phyloP scores from a whole-genome alignment of 2,888 invertebrate species.

The Physocephala rufipes region DNA sequence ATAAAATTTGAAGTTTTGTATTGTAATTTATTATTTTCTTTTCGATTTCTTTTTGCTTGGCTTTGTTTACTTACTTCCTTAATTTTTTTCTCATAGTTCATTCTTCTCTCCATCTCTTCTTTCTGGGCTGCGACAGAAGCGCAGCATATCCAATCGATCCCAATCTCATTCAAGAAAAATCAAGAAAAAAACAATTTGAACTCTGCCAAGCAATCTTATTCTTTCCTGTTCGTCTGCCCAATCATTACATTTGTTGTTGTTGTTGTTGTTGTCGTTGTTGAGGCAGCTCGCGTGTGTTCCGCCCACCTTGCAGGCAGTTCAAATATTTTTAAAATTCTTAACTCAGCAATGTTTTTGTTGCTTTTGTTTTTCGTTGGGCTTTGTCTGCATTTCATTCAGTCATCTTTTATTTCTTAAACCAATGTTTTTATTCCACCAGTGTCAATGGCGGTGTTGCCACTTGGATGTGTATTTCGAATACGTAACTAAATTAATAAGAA shows the following conservation, averaged over 20 bases:
- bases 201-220: too few species aligned
- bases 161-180: neutral
- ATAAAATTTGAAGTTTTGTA: neutral
- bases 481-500: too few species aligned
- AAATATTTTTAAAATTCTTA: constrained; percentile 18
- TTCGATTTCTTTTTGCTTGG: neutral
- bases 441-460: constrained; percentile 10
- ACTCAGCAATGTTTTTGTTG: neutral
- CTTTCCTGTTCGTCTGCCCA: neutral
- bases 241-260: neutral
- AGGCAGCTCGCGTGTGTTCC: constrained; percentile 3
- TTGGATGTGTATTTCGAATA: neutral
- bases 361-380: neutral
- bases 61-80: too few species aligned
- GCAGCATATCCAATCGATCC: neutral
- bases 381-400: too few species aligned
- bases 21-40: neutral
- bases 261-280: neutral
- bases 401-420: neutral
- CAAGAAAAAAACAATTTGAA: neutral
- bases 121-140: neutral
- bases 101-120: neutral
- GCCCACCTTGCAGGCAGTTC: constrained; percentile 20
- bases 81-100: too few species aligned
- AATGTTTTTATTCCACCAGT: neutral